phyloP scores from a whole-genome alignment of 2,113 vertebrate genomes.

The Passer montanus region DNA sequence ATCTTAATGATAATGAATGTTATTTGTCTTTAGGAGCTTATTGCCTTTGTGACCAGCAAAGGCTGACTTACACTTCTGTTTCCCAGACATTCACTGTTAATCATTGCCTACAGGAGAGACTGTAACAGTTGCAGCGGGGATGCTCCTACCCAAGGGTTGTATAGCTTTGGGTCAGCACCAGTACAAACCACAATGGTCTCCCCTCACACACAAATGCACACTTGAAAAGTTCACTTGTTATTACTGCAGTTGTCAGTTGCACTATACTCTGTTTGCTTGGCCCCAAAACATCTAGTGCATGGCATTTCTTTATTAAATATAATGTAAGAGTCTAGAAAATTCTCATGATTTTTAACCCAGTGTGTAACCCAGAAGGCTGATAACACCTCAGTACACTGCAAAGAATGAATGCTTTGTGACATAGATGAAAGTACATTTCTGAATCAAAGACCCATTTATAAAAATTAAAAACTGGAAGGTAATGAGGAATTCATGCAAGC shows the following conservation, averaged over 20 bases:
- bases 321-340: background rate
- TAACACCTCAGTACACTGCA: background rate
- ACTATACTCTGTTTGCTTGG: background rate
- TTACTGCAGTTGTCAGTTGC: background rate
- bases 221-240: background rate
- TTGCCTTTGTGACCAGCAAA: background rate
- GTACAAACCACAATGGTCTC: background rate
- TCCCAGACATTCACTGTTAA: background rate
- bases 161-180: background rate
- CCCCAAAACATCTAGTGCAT: background rate
- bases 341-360: background rate
- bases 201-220: background rate
- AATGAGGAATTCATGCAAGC: background rate
- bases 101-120: background rate
- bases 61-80: background rate
- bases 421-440: background rate
- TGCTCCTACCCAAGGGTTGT: background rate
- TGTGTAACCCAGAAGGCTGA: background rate
- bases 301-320: background rate
- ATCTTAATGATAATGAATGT: background rate
- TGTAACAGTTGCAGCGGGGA: fast-evolving
- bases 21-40: background rate
- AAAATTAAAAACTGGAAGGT: background rate
- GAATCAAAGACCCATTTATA: background rate
- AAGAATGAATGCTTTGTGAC: background rate